Base-by-base conservation (phyloP, 2,797 vertebrate species). In the Gallirallus australis region DNA sequence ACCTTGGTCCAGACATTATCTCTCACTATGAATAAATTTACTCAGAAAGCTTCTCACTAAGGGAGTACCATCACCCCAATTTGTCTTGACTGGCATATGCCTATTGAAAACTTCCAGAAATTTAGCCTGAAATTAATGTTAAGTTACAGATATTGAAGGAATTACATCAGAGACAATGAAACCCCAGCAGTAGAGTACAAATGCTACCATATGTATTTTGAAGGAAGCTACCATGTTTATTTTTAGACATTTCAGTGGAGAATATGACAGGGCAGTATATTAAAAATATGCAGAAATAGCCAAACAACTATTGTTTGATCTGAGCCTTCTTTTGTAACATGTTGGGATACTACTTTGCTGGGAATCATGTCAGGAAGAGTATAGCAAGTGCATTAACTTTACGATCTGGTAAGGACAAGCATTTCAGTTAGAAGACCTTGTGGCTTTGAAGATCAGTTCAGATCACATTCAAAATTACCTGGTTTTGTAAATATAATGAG, bases 21-120 rank as follows among this genome's bases (percentile, higher is more conserved):
- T 97, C 70, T 89, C 90, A 88, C 92, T 96, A 90, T 94, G 88
- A 96, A 96, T 96, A 98, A 97, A 98, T 97, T 98, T 95, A 85
- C 45, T 93, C 71, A 77, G 78, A 95, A 95, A 96, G 47, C 70
- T 95, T 31, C 72, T 93, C 93, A 61, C 88, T 90, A 61, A 89
- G 92, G 96, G 91, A 97, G 86, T 69, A 81, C 52, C 61, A 86
- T 97, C 90, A 96, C 92, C 92, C 75, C 92, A 94, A 92, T 95
- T 96, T 95, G 89, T 91, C 91, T 94, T 96, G 95, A 97, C 90
- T 93, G 94, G 69, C 91, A 96, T 82, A 91, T 90, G 80, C 80
- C 93, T 89, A 93, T 68, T 95, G 87, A 93, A 97, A 97, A 95
- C 42, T 93, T 97, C 56, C 47, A 70, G 60, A 95, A 94, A 94